Conservation (phyloP, 2,888 invertebrate species). For the Drosophila borborema region DNA sequence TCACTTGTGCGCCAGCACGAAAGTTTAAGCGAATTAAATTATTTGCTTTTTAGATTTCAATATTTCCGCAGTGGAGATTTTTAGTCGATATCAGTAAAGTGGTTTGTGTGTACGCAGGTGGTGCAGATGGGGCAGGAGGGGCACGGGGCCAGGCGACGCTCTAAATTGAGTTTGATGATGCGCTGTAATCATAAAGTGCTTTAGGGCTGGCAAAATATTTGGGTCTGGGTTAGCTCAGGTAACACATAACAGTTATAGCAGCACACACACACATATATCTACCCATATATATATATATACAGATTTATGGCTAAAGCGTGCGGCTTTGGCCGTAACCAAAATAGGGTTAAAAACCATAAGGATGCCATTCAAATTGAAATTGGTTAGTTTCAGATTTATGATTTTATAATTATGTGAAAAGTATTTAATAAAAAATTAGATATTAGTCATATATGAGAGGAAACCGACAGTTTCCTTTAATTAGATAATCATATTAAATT, state of each 20-base stretch:
- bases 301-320: constrained; percentile 26
- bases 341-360: constrained; percentile 3
- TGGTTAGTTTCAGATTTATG: not conserved
- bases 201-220: constrained; percentile 55
- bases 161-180: constrained; percentile 78
- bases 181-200: constrained; percentile 78
- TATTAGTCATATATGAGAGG: not conserved
- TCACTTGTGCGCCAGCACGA: constrained; percentile 29
- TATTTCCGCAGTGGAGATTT: constrained; percentile 80
- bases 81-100: constrained; percentile 72
- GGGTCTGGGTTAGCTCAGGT: constrained; percentile 37
- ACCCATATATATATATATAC: not conserved
- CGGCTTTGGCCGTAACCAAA: constrained; percentile 7
- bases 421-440: not conserved
- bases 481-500: not conserved
- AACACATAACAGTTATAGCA: constrained; percentile 26
- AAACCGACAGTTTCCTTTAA: not conserved
- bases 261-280: not conserved
- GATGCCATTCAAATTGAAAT: not conserved
- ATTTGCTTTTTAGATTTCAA: constrained; percentile 82
- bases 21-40: constrained; percentile 81
- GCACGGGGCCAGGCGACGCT: constrained; percentile 10
- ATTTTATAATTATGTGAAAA: constrained; percentile 1
- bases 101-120: constrained; percentile 18
- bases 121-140: constrained; percentile 4